Base-by-base conservation (phyloP, 1,140 invertebrate genomes). In the Drosophila asahinai region DNA sequence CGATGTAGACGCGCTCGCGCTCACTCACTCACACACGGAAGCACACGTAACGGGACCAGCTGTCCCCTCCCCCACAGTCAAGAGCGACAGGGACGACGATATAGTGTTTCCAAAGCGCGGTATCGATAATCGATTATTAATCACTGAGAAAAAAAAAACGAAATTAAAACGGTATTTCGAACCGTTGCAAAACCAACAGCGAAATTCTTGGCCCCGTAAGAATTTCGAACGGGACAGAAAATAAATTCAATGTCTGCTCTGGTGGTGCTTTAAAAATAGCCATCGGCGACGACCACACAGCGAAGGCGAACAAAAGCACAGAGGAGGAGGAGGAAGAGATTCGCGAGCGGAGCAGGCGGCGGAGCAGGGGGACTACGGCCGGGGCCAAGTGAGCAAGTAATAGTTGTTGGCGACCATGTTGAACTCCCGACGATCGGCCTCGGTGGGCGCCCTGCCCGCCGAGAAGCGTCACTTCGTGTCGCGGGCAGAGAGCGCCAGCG, bases 401-500 rank as follows among this genome's bases (percentile, higher is more conserved):
- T 54, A 52, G 45, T 51, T 68, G 38, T 22, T 43, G 51, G 42
- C 54, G 19, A 55, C 54, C 49, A 92, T 78, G 77, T 66, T 92
- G 38, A 92, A 86, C 48, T 81, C 92, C 9, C 72, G 77, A 7
- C 94, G 95, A 81, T 95, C 95, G 86, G 94, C 94, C 77, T 95
- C 95, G 57, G 95, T 95, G 93, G 95, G 95, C 75, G 94, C 94
- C 49, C 93, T 94, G 81, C 94, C 94, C 43, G 89, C 93, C 71
- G 93, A 94, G 78, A 94, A 93, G 93, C 93, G 94, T 74, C 91
- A 95, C 89, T 84, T 93, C 87, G 93, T 94, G 75, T 94, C 95
- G 48, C 90, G 94, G 72, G 94, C 95, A 77, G 94, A 94, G 81
- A 95, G 95, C 81, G 95, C 95, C 60, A 95, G 95, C 81, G 94